phyloP scores from a whole-genome alignment of 2,888 invertebrate species.

The Meteorus cinctellus region DNA sequence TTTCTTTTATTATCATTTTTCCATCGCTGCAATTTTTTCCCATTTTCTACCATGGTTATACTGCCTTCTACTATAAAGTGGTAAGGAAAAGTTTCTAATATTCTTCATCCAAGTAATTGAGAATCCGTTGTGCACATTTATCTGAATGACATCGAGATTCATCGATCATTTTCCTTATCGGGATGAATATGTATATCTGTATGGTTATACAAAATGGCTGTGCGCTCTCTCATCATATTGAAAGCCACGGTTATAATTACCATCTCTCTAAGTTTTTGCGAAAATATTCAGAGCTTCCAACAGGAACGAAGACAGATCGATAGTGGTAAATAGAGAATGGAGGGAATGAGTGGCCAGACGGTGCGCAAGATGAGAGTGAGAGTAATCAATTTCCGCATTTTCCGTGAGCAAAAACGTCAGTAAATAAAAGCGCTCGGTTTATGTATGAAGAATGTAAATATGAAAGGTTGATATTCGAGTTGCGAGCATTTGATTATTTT shows the following conservation, averaged over 20 bases:
- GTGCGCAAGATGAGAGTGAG: background rate
- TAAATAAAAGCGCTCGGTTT: background rate
- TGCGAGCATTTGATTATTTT: background rate
- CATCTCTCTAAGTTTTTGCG: background rate
- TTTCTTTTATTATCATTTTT: background rate
- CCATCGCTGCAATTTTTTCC: conserved; percentile 26
- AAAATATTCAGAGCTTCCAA: background rate
- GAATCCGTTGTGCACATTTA: background rate
- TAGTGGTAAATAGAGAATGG: background rate
- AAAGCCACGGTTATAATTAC: conserved; percentile 9
- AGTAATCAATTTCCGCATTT: conserved; percentile 1
- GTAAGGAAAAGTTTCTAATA: background rate
- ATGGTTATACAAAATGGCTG: background rate
- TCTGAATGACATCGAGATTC: conserved; percentile 9
- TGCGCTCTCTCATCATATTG: conserved; percentile 11
- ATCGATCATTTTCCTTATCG: conserved; percentile 30
- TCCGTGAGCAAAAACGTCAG: background rate
- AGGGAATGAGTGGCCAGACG: background rate
- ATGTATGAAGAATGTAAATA: background rate
- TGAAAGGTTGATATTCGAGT: background rate
- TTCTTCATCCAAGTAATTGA: conserved; percentile 17
- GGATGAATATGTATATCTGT: conserved; percentile 4
- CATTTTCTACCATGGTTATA: background rate
- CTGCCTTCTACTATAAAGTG: background rate
- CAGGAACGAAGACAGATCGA: background rate